phyloP scores from a whole-genome alignment of 2,113 vertebrate genomes.

The Microtus montanus region DNA sequence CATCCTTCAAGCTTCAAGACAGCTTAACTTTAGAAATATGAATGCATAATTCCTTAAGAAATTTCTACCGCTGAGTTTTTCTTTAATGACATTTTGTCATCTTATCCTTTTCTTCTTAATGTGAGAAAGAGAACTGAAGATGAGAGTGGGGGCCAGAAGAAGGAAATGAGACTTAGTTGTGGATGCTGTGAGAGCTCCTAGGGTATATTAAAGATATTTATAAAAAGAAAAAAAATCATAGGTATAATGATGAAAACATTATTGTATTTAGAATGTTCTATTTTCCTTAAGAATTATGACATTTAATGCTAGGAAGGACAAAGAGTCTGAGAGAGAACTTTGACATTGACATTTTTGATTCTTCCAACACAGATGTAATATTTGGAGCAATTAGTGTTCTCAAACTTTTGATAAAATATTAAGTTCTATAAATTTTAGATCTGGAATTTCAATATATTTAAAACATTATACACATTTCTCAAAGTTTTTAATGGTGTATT shows the following conservation, averaged over 20 bases:
- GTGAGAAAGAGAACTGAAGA: slow-evolving; percentile 63
- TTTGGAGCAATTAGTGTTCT: not conserved
- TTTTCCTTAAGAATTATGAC: slow-evolving; percentile 46
- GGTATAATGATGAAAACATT: slow-evolving; percentile 18
- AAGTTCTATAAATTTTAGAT: slow-evolving; percentile 17
- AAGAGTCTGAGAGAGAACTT: slow-evolving; percentile 11
- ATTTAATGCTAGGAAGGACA: slow-evolving; percentile 14
- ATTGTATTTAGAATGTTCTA: slow-evolving; percentile 18
- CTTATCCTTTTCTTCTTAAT: slow-evolving; percentile 58
- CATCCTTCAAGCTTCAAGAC: slow-evolving; percentile 55
- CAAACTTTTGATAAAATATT: slow-evolving; percentile 38
- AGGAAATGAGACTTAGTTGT: slow-evolving; percentile 26
- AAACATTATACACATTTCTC: not conserved
- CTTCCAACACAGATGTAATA: not conserved
- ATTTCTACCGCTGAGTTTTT: slow-evolving; percentile 70
- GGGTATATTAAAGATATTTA: slow-evolving; percentile 24
- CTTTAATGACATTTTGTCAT: slow-evolving; percentile 69
- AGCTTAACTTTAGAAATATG: slow-evolving; percentile 64
- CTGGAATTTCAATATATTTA: slow-evolving; percentile 10
- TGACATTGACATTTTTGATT: not conserved
- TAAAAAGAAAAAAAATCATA: slow-evolving; percentile 29
- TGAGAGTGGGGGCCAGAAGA: slow-evolving; percentile 40
- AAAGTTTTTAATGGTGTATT: slow-evolving; percentile 26
- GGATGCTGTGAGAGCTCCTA: slow-evolving; percentile 50
- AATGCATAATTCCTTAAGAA: slow-evolving; percentile 74